Percentiles rank a stretch among this genome's conserved stretches.
Evolutionary conservation across 2,113 vertebrate species (phyloP).

Genomic region (Noturus placidus): DNA sequence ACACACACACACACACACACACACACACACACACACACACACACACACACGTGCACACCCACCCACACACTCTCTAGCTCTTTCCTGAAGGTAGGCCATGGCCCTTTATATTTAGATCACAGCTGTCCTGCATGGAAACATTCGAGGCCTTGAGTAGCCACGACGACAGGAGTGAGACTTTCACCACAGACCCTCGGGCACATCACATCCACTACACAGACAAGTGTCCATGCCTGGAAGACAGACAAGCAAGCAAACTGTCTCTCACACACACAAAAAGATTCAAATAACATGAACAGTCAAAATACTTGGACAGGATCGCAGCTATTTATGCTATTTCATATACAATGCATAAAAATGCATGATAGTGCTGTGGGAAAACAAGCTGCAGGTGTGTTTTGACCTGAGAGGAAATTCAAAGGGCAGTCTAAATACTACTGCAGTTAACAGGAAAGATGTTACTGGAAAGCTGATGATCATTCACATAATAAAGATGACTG

Average conservation of each 20-base stretch:
- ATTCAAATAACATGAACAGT: background rate
- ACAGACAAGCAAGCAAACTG: background rate
- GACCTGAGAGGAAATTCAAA: background rate
- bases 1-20: background rate
- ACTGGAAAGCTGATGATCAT: background rate
- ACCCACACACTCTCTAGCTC: constrained; percentile 53
- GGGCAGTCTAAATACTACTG: background rate
- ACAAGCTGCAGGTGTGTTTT: background rate
- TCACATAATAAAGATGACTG: background rate
- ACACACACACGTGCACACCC: constrained; percentile 36
- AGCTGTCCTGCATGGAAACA: constrained; percentile 70
- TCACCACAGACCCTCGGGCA: constrained; percentile 33
- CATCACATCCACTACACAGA: constrained; percentile 12
- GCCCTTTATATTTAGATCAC: constrained; percentile 72
- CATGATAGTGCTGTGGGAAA: background rate
- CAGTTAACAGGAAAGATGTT: constrained; percentile 4
- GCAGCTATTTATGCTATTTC: background rate
- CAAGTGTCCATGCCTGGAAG: background rate
- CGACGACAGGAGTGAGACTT: constrained; percentile 40
- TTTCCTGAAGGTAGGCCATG: constrained; percentile 72
- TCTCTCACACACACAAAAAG: background rate
- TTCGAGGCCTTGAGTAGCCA: constrained; percentile 59
- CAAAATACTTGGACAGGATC: background rate
- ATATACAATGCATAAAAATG: background rate
- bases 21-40: constrained; percentile 7